Conservation (phyloP, 2,113 vertebrate species). For the Cyanoramphus novaezelandiae region DNA sequence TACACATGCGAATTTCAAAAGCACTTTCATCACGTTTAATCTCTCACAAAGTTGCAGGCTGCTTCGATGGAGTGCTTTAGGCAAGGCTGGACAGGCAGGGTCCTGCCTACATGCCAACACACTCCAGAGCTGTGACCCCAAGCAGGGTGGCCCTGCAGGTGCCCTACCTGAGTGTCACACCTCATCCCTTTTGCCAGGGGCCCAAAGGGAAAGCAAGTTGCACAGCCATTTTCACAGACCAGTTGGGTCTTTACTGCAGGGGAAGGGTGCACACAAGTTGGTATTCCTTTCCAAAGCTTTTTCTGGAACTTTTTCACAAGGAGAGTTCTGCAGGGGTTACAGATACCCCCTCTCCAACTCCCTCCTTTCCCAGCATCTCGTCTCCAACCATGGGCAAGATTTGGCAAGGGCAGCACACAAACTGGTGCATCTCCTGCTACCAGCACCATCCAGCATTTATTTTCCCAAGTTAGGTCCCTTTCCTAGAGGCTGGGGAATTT, state of each 20-base stretch:
- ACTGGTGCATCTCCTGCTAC: accelerated
- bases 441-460: not conserved
- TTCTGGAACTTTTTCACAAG: not conserved
- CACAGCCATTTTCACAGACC: accelerated
- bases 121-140: accelerated
- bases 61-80: not conserved
- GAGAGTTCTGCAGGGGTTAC: not conserved
- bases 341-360: too few species aligned
- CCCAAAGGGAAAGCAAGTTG: accelerated
- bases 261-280: not conserved
- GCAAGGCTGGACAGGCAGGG: not conserved
- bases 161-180: not conserved
- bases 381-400: not conserved
- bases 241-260: not conserved
- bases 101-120: accelerated
- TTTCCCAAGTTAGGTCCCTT: accelerated
- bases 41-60: not conserved
- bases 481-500: not conserved
- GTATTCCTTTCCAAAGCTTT: not conserved
- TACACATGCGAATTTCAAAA: not conserved
- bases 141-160: not conserved
- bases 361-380: too few species aligned
- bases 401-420: accelerated
- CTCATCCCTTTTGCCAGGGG: not conserved
- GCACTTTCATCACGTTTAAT: accelerated